phyloP scores from a whole-genome alignment of 2,113 vertebrate genomes.

The Lagopus leucura region DNA sequence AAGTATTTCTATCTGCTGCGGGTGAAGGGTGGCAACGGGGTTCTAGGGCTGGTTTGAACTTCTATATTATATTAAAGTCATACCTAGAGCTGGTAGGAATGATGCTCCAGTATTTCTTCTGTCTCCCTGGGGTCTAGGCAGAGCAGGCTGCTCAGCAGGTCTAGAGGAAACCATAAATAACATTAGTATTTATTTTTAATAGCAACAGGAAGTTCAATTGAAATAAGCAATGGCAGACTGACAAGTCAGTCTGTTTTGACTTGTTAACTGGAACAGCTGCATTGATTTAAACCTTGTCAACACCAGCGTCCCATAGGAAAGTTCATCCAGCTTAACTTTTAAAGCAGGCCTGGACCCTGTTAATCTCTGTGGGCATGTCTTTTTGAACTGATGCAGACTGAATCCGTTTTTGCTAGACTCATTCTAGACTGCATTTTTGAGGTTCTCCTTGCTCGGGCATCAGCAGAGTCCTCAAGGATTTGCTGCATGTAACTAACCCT shows the following conservation, averaged over 20 bases:
- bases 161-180: not conserved
- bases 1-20: not conserved
- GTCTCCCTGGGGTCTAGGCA: not conserved
- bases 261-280: conserved; percentile 1
- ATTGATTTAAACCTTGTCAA: conserved; percentile 1
- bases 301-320: not conserved
- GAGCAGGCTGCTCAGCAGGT: not conserved
- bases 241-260: not conserved
- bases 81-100: not conserved
- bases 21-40: not conserved
- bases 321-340: not conserved
- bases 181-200: conserved; percentile 11
- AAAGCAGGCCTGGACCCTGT: not conserved
- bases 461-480: not conserved
- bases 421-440: not conserved
- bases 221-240: not conserved
- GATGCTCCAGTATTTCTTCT: not conserved
- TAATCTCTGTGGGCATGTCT: not conserved
- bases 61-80: not conserved
- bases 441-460: not conserved
- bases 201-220: not conserved
- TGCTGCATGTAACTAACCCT: conserved; percentile 2
- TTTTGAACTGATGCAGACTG: not conserved
- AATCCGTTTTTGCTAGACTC: not conserved
- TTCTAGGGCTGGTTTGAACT: not conserved